Evolutionary conservation across 2,797 vertebrate species (phyloP).

Genomic region (Periparus ater): DNA sequence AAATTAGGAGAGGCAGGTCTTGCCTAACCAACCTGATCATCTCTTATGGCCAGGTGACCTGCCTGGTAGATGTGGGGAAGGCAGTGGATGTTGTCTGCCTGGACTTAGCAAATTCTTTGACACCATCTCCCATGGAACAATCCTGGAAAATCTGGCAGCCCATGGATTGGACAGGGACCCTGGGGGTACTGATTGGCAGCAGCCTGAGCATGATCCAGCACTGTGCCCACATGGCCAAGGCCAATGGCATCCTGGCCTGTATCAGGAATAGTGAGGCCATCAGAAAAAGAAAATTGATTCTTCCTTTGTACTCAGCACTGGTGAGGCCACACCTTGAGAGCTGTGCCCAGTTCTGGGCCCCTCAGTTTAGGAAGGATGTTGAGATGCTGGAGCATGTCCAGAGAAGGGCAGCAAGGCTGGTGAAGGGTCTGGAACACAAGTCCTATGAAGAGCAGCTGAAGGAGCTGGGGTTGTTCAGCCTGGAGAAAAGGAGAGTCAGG

Average conservation of each 20-base stretch:
- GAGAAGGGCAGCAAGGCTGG: neutral
- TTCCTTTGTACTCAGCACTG: neutral
- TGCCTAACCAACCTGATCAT: neutral
- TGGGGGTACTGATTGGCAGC: fast-evolving
- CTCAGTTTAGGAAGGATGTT: neutral
- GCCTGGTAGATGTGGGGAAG: neutral
- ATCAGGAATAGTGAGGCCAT: neutral
- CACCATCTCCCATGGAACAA: neutral
- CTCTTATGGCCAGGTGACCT: neutral
- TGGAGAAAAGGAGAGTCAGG: neutral
- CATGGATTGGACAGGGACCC: neutral
- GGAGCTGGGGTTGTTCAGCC: neutral
- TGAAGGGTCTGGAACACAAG: neutral
- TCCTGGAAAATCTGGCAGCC: neutral
- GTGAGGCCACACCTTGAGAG: neutral
- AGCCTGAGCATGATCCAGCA: neutral
- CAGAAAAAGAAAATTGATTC: neutral
- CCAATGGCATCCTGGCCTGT: neutral
- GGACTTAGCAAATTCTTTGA: neutral
- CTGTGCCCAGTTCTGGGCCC: neutral
- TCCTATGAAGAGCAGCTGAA: fast-evolving
- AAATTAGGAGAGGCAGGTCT: neutral
- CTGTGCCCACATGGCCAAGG: too few relatives aligned
- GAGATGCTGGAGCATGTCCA: neutral
- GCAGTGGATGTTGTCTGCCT: neutral